Base-by-base conservation (phyloP, 1,140 invertebrate species). In the Thrips palmi region DNA sequence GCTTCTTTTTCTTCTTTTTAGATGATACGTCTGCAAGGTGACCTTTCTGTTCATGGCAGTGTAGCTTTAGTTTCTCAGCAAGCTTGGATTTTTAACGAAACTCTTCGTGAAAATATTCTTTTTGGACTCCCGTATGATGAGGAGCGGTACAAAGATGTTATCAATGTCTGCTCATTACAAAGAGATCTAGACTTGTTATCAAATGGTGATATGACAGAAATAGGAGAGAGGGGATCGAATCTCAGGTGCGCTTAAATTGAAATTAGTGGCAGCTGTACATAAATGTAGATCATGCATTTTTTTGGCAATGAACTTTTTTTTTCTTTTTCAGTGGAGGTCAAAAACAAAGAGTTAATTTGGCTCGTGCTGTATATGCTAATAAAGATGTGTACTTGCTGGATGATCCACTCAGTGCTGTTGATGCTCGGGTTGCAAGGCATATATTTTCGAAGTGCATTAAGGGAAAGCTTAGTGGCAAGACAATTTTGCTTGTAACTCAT, bases 361-460 rank as follows among this genome's bases (percentile, higher is more conserved):
- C 93, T 0, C 65, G 92, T 32, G 89, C 91, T 22, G 71, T 93
- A 1, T 97, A 97, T 59, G 82, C 88, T 65, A 63, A 77, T 43
- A 71, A 68, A 47, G 55, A 59, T 55, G 70, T 97, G 37, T 97
- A 94, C 60, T 55, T 98, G 4, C 55, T 97, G 39, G 94, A 98
- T 59, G 93, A 97, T 58, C 73, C 94, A 23, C 63, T 97, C 34
- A 77, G 91, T 17, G 79, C 89, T 1, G 68, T 98, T 12, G 94
- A 97, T 60, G 59, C 67, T 2, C 75, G 83, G 52, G 88, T 97
- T 19, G 84, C 80, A 0, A 62, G 63, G 41, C 77, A 91, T 49
- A 72, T 97, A 23, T 82, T 87, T 55, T 67, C 75, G 28, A 65
- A 86, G 47, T 91, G 86, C 53, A 70, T 97, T 34, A 63, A 81